These are phyloP conservation scores for Colinus virginianus DNA, from an alignment of 2,113 vertebrate genomes.

Conservation along the genomic window DNA sequence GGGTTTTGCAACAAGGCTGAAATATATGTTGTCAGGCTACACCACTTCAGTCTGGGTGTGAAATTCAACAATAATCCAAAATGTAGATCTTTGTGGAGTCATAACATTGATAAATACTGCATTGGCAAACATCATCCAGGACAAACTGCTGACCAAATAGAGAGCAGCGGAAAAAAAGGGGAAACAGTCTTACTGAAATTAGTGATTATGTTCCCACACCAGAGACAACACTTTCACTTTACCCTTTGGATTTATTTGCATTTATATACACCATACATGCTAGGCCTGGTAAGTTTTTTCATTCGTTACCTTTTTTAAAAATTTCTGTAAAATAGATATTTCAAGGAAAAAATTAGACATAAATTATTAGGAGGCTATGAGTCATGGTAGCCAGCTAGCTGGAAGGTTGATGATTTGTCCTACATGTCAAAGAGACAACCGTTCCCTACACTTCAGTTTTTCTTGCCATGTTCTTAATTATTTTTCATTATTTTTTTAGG, in stretches of 20 bases:
- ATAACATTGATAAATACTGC: not conserved
- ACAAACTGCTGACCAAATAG: not conserved
- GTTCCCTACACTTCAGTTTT: not conserved
- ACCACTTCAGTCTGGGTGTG: not conserved
- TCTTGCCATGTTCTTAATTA: not conserved
- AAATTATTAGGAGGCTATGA: not conserved
- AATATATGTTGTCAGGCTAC: not conserved
- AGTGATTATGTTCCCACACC: not conserved
- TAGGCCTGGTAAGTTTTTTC: not conserved
- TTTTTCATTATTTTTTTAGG: not conserved
- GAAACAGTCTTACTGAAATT: not conserved
- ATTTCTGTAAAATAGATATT: not conserved
- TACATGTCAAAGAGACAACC: not conserved
- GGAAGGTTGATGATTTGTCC: not conserved
- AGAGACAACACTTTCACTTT: not conserved
- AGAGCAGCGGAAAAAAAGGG: not conserved
- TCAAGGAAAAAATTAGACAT: not conserved
- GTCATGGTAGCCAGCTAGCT: accelerated
- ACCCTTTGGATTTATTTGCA: not conserved
- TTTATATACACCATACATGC: not conserved
- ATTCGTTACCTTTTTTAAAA: not conserved
- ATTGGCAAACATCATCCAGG: not conserved
- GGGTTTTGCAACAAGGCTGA: not conserved
- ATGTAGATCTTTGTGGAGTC: not conserved
- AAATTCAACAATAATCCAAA: not conserved